Percentiles rank a stretch among this genome's conserved stretches.
phyloP scores from a whole-genome alignment of 2,797 vertebrate genomes.

The Taenioides sp. region DNA sequence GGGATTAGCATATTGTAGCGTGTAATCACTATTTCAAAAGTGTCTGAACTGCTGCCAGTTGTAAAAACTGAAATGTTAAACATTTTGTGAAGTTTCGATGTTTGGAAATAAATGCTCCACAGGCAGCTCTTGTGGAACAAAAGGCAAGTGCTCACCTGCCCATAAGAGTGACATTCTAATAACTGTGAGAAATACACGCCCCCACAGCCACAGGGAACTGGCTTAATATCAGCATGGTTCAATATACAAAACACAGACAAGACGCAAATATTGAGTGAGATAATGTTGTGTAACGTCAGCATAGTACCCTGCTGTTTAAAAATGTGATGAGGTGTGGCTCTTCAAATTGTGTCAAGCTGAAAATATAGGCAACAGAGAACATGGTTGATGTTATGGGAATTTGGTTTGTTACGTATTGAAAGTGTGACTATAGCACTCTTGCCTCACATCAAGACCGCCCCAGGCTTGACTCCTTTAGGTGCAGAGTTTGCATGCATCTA shows the following conservation, averaged over 20 bases:
- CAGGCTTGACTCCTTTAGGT: too few relatives aligned
- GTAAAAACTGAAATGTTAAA: conserved; percentile 29
- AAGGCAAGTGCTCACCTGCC: conserved; percentile 38
- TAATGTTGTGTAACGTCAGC: not conserved
- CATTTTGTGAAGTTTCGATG: conserved; percentile 1
- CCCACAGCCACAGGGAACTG: conserved; percentile 19
- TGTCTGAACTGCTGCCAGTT: conserved; percentile 30
- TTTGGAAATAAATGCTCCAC: conserved; percentile 2
- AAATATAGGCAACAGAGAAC: conserved; percentile 10
- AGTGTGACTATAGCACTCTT: too few relatives aligned
- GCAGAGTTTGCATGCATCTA: too few relatives aligned
- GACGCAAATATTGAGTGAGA: not conserved
- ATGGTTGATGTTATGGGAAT: not conserved
- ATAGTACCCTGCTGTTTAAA: not conserved
- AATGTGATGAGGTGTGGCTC: not conserved
- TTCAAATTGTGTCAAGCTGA: not conserved
- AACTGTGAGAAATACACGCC: conserved; percentile 28
- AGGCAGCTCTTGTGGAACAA: conserved; percentile 23
- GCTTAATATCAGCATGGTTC: conserved; percentile 19
- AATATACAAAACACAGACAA: conserved; percentile 18
- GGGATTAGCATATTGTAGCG: conserved; percentile 40
- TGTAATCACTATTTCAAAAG: conserved; percentile 41
- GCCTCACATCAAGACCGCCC: too few relatives aligned
- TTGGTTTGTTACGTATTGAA: too few relatives aligned
- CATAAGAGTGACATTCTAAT: conserved; percentile 42